Percentiles rank a stretch among this genome's conserved stretches.
phyloP scores from a whole-genome alignment of 2,888 invertebrate species.

The Synanthedon formicaeformis region DNA sequence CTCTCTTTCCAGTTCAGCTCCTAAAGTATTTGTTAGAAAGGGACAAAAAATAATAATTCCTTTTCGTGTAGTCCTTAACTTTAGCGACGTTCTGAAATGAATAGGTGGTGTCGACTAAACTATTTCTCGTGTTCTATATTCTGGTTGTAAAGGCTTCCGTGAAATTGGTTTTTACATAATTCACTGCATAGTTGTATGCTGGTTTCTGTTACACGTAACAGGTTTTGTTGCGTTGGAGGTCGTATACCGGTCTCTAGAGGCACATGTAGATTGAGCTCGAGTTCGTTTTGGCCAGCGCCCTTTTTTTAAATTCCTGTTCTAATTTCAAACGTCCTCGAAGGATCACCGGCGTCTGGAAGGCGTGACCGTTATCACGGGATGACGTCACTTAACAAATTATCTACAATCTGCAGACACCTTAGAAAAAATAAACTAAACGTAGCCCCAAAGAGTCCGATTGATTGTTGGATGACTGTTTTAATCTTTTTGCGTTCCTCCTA shows the following conservation, averaged over 20 bases:
- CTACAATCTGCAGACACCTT: background rate
- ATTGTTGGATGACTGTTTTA: no score
- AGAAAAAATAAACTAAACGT: no score
- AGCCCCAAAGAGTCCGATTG: no score
- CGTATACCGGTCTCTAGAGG: constrained; percentile 60
- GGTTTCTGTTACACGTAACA: constrained; percentile 60
- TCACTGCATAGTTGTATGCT: constrained; percentile 27
- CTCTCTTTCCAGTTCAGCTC: constrained; percentile 57
- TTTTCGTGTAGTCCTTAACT: constrained; percentile 33
- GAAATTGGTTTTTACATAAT: constrained; percentile 25
- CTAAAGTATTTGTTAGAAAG: constrained; percentile 33
- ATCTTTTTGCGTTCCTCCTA: no score
- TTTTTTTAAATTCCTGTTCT: constrained; percentile 46
- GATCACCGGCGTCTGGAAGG: constrained; percentile 55
- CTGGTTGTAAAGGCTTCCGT: constrained; percentile 5
- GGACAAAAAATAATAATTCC: constrained; percentile 46
- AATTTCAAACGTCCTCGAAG: constrained; percentile 44
- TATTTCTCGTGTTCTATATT: constrained; percentile 12
- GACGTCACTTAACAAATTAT: constrained; percentile 44
- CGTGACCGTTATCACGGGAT: constrained; percentile 60
- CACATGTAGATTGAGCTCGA: constrained; percentile 56
- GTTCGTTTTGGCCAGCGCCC: constrained; percentile 35
- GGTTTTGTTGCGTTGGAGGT: constrained; percentile 65
- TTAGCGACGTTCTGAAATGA: constrained; percentile 30
- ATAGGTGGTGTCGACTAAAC: constrained; percentile 5